Evolutionary conservation across 2,888 invertebrate genomes (phyloP).

Genomic region (Anagyrus pseudococci): DNA sequence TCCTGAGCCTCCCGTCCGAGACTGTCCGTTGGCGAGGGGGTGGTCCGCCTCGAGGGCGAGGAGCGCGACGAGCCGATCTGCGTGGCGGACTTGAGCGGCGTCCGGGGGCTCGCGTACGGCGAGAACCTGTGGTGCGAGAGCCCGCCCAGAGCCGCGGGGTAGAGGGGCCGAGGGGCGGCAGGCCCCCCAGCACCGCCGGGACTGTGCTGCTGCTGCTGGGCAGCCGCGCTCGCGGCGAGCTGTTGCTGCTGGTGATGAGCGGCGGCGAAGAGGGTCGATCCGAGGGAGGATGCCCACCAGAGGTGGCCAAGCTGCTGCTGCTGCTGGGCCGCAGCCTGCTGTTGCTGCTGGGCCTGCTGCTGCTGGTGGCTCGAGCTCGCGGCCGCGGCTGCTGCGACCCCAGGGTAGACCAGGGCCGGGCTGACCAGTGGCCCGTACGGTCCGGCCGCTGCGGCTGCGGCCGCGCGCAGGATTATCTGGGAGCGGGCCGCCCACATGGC

Average conservation of each 20-base stretch:
- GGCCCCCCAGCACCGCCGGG: conserved; percentile 39
- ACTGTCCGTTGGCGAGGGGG: conserved; percentile 59
- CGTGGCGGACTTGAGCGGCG: conserved; percentile 51
- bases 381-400: conserved; percentile 49
- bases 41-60: conserved; percentile 53
- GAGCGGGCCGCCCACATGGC: conserved; percentile 79
- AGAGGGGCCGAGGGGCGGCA: conserved; percentile 54
- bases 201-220: conserved; percentile 70
- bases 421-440: conserved; percentile 66
- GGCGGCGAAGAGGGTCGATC: conserved; percentile 63
- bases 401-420: conserved; percentile 62
- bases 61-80: conserved; percentile 52
- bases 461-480: conserved; percentile 76
- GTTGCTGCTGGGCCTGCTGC: conserved; percentile 48
- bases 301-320: conserved; percentile 54
- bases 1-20: conserved; percentile 58
- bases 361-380: conserved; percentile 49
- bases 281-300: conserved; percentile 59
- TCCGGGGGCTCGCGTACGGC: conserved; percentile 56
- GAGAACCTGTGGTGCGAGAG: conserved; percentile 60
- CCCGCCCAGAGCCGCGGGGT: conserved; percentile 43
- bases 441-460: conserved; percentile 70
- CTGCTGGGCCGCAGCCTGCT: conserved; percentile 48
- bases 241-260: conserved; percentile 56
- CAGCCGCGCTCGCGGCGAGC: conserved; percentile 57